Conservation (phyloP, 2,113 vertebrate species). For the Tragulus kanchil region DNA sequence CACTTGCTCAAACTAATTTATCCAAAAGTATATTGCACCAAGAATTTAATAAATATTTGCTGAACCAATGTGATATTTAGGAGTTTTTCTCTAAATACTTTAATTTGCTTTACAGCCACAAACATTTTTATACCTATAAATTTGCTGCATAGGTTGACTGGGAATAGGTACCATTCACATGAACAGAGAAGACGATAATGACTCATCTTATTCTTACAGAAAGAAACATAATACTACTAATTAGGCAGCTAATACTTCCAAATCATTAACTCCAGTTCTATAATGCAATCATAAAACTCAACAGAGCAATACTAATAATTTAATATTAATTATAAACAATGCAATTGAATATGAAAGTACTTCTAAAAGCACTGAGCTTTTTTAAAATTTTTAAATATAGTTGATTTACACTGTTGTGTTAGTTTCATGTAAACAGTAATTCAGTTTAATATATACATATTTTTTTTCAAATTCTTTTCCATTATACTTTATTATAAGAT, state of each 20-base stretch:
- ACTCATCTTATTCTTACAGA: constrained; percentile 60
- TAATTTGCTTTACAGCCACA: constrained; percentile 12
- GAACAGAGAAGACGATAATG: constrained; percentile 50
- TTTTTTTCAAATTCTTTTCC: neutral
- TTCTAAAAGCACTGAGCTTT: constrained; percentile 29
- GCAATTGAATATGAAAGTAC: constrained; percentile 68
- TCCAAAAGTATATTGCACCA: no score
- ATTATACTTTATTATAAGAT: neutral
- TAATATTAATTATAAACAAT: constrained; percentile 64
- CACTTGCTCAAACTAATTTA: no score
- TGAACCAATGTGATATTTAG: constrained; percentile 2
- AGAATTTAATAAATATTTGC: constrained; percentile 25
- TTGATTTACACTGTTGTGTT: neutral
- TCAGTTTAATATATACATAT: neutral
- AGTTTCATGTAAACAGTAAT: neutral
- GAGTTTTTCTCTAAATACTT: constrained; percentile 41
- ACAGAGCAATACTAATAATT: constrained; percentile 64
- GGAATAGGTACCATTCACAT: constrained; percentile 18
- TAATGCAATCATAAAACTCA: constrained; percentile 67
- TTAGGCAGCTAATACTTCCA: constrained; percentile 66
- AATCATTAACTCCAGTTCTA: constrained; percentile 68
- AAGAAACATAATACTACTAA: constrained; percentile 62
- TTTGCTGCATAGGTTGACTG: neutral
- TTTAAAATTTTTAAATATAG: neutral
- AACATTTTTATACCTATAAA: constrained; percentile 11